Conservation (phyloP, 2,113 vertebrate species). For the Lucifuga dentata region DNA sequence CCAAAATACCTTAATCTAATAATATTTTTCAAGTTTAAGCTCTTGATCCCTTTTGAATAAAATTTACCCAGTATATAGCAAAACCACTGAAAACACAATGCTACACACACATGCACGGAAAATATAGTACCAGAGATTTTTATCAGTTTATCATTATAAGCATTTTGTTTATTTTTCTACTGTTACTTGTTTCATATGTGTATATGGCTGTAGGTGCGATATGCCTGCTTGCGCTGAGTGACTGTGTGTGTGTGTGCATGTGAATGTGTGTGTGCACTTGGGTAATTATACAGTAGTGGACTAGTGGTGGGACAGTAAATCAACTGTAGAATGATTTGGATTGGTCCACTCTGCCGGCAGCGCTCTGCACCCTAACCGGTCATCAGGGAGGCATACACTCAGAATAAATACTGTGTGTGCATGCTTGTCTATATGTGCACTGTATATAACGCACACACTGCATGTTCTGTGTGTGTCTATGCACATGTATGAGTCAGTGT, state of each 20-base stretch:
- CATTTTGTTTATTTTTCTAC: conserved; percentile 15
- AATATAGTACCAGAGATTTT: conserved; percentile 8
- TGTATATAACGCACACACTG: conserved; percentile 12
- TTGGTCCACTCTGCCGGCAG: conserved; percentile 64
- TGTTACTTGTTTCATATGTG: conserved; percentile 30
- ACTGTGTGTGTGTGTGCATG: conserved; percentile 45
- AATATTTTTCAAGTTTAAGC: too few species aligned
- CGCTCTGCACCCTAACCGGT: conserved; percentile 71
- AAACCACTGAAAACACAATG: conserved; percentile 1
- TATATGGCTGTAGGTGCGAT: conserved; percentile 39
- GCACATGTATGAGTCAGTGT: not conserved
- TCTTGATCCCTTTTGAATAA: too few species aligned
- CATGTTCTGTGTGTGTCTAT: conserved; percentile 14
- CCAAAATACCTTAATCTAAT: too few species aligned
- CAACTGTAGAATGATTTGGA: conserved; percentile 78
- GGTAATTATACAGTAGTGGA: conserved; percentile 79
- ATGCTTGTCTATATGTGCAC: conserved; percentile 22
- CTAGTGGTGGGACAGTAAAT: conserved; percentile 80
- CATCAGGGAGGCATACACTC: conserved; percentile 75
- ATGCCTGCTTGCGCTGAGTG: conserved; percentile 33
- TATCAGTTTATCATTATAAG: not conserved
- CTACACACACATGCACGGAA: not conserved
- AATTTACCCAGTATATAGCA: too few species aligned
- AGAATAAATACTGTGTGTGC: conserved; percentile 71
- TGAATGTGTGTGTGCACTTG: conserved; percentile 30